A percentile compares a stretch with the other conserved stretches of the same genome.
Conservation (phyloP, 2,888 invertebrate genomes). For the Anagyrus pseudococci region DNA sequence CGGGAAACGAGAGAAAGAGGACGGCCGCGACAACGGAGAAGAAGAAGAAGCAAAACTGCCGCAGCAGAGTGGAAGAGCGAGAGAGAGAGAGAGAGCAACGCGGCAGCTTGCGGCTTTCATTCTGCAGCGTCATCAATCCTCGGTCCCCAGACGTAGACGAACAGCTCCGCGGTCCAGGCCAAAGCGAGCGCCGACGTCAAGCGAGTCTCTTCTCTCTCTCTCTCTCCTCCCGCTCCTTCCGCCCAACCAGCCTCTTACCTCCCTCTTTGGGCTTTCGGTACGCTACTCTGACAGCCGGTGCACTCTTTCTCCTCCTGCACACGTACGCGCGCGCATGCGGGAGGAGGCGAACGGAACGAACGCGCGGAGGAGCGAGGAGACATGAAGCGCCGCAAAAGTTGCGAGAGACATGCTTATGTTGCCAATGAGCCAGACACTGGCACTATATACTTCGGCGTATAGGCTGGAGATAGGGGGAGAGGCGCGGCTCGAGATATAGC, state of each 20-base stretch:
- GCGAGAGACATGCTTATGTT: constrained; percentile 32
- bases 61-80: constrained; percentile 6
- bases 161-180: constrained; percentile 54
- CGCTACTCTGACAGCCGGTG: too few relatives aligned
- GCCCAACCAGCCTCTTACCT: too few relatives aligned
- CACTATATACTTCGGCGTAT: too few relatives aligned
- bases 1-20: too few relatives aligned
- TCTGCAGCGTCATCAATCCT: constrained; percentile 57
- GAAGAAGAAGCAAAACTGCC: not conserved
- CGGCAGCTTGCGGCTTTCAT: constrained; percentile 35
- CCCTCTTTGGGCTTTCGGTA: too few relatives aligned
- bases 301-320: too few relatives aligned
- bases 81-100: constrained; percentile 20
- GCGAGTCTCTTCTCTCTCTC: constrained; percentile 29
- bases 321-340: constrained; percentile 17
- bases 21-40: too few relatives aligned
- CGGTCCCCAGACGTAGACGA: constrained; percentile 57
- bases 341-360: not conserved
- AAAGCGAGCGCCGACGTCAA: constrained; percentile 56
- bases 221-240: constrained; percentile 18
- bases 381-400: constrained; percentile 33
- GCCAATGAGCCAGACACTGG: constrained; percentile 27
- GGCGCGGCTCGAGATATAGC: too few relatives aligned
- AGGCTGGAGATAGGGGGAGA: too few relatives aligned
- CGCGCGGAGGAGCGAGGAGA: too few relatives aligned